Evolutionary conservation across 2,888 invertebrate species (phyloP).

Genomic region (Tenthredo distinguenda): DNA sequence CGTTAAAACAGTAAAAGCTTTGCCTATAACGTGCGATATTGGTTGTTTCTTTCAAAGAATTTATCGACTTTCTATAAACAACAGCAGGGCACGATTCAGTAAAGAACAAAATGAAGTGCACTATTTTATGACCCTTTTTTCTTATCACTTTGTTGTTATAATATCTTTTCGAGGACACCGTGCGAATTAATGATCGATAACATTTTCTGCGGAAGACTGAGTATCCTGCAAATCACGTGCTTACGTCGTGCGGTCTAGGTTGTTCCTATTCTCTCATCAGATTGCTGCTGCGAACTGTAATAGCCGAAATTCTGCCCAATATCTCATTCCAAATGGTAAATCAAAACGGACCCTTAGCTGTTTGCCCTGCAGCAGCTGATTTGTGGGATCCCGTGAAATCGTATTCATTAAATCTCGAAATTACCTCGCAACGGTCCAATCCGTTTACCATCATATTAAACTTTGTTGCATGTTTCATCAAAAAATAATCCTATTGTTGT

Average conservation of each 20-base stretch:
- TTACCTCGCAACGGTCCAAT: background rate
- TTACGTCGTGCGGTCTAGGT: background rate
- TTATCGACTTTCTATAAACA: background rate
- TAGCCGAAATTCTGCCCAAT: background rate
- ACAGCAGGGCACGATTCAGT: background rate
- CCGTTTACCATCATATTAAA: background rate
- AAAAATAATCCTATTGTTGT: background rate
- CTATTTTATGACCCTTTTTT: background rate
- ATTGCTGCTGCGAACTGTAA: background rate
- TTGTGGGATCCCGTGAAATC: background rate
- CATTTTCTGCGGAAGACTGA: background rate
- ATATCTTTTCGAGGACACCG: background rate
- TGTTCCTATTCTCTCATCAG: background rate
- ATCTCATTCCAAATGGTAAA: background rate
- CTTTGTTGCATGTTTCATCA: background rate
- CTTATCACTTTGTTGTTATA: background rate
- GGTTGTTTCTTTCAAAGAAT: background rate
- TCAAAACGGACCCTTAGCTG: conserved; percentile 3
- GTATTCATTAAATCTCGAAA: conserved; percentile 2
- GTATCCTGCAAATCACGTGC: background rate
- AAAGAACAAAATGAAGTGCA: background rate
- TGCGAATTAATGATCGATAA: background rate
- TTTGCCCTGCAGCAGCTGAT: background rate
- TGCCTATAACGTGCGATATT: background rate
- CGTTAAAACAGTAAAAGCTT: background rate